Percentiles rank a stretch among this genome's conserved stretches.
Evolutionary conservation across 92 coral and sea anemone species (phyloP).

Genomic region (Epizoanthus rinbou): DNA sequence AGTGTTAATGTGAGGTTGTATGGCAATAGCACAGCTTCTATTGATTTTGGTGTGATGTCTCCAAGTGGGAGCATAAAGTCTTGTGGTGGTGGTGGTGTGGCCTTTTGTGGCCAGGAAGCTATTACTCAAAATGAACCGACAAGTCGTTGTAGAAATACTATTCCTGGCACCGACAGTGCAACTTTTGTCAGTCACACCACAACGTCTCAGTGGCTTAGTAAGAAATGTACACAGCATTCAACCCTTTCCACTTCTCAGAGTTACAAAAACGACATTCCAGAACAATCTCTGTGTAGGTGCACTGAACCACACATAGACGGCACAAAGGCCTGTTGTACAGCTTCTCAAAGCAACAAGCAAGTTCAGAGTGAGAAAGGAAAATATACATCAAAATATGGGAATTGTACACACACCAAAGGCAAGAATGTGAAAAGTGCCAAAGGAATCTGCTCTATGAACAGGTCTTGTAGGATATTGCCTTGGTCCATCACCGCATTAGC

Average conservation of each 20-base stretch:
- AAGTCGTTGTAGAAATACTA: neutral
- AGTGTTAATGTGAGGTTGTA: neutral
- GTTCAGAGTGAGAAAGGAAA: neutral
- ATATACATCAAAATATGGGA: no score
- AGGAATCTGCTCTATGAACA: neutral
- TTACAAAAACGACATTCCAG: neutral
- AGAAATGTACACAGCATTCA: neutral
- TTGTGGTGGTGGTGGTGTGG: neutral
- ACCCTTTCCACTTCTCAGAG: neutral
- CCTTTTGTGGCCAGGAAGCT: no score
- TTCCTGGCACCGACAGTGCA: no score
- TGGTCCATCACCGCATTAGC: neutral
- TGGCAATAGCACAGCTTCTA: neutral
- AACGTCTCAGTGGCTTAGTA: neutral
- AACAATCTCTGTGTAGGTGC: no score
- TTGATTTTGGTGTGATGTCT: neutral
- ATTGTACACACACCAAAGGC: no score
- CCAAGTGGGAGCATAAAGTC: neutral
- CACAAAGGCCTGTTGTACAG: neutral
- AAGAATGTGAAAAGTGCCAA: no score
- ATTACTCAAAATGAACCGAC: neutral
- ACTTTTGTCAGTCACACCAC: neutral
- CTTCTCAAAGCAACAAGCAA: neutral
- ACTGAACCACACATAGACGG: neutral
- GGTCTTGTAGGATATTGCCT: neutral